phyloP scores from a whole-genome alignment of 1,140 invertebrate species.

The Idris sp. region DNA sequence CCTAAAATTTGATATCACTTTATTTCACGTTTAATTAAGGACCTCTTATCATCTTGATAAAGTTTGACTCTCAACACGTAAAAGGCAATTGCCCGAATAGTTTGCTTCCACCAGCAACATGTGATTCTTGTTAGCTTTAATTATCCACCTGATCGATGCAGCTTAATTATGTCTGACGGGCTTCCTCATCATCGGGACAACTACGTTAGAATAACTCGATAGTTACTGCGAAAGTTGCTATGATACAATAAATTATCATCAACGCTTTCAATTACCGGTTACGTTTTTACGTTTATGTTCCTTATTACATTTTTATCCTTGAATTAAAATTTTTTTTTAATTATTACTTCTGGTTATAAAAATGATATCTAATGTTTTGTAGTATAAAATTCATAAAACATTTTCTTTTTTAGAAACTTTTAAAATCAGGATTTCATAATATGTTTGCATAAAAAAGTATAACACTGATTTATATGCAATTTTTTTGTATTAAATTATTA shows the following conservation, averaged over 20 bases:
- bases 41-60: neutral
- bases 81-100: conserved; percentile 11
- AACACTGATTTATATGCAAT: no score
- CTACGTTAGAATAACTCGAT: conserved; percentile 16
- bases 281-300: no score
- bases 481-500: no score
- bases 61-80: conserved; percentile 12
- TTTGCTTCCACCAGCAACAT: conserved; percentile 16
- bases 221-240: conserved; percentile 25
- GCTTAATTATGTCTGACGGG: conserved; percentile 42
- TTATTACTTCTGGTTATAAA: no score
- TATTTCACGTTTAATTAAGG: conserved; percentile 22
- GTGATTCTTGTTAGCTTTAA: conserved; percentile 31
- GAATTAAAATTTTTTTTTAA: no score
- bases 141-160: conserved; percentile 42
- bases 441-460: no score
- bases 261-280: conserved; percentile 20
- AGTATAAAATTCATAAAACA: no score
- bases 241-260: conserved; percentile 15
- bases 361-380: no score
- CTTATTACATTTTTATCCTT: no score
- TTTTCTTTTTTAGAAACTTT: no score
- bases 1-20: neutral
- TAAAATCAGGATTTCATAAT: no score
- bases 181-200: conserved; percentile 30